phyloP scores from a whole-genome alignment of 2,888 invertebrate genomes.

The Drosophila meridionalis region DNA sequence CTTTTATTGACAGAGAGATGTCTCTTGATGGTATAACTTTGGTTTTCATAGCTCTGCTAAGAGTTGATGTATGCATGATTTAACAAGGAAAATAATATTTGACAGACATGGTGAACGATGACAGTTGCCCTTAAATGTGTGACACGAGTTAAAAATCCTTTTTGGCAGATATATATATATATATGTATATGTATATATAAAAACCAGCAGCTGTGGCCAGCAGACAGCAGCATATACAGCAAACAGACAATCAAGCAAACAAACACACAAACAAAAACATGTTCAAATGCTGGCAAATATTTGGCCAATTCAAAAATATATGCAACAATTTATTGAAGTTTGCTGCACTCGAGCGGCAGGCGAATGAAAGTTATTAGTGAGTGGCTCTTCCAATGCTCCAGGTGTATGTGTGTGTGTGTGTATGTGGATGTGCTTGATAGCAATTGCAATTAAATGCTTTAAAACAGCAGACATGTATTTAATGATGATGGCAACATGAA shows the following conservation, averaged over 20 bases:
- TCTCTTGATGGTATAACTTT: not conserved
- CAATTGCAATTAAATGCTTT: slow-evolving; percentile 48
- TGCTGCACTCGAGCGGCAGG: slow-evolving; percentile 21
- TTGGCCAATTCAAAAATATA: slow-evolving; percentile 51
- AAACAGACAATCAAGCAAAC: slow-evolving; percentile 16
- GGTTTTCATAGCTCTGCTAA: not conserved
- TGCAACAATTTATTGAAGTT: slow-evolving; percentile 56
- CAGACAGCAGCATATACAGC: not conserved
- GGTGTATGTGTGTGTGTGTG: slow-evolving; percentile 7
- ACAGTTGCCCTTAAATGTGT: not conserved
- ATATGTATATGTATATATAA: not conserved
- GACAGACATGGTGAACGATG: not conserved
- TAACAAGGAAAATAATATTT: not conserved
- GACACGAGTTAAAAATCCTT: slow-evolving; percentile 1
- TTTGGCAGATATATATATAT: not conserved
- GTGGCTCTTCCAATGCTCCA: not conserved
- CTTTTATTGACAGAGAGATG: not conserved
- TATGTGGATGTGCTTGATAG: slow-evolving; percentile 1
- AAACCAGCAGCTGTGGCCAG: not conserved
- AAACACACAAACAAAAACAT: slow-evolving; percentile 13
- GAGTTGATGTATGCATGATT: not conserved
- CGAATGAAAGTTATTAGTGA: not conserved
- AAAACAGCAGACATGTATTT: slow-evolving; percentile 26
- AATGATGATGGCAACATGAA: slow-evolving; percentile 38
- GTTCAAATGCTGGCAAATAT: slow-evolving; percentile 36